These are phyloP conservation scores for Chloropsis hardwickii DNA, from an alignment of 2,113 vertebrate species.

Conservation along the genomic window DNA sequence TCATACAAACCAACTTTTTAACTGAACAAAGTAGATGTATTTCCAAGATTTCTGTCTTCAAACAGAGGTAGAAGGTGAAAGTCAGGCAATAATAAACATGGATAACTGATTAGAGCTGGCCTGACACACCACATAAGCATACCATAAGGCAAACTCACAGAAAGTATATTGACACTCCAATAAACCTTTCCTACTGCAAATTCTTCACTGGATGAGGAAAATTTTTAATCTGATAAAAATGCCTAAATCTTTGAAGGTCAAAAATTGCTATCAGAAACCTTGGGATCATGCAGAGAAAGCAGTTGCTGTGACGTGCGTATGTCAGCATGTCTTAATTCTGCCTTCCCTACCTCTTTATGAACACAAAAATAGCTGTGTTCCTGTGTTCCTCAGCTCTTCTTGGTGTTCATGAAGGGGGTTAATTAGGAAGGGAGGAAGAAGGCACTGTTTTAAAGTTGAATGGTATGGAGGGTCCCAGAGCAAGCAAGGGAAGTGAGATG, in stretches of 20 bases:
- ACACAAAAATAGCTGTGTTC: background rate
- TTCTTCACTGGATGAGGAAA: background rate
- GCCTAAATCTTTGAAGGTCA: background rate
- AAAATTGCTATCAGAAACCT: background rate
- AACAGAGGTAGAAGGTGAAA: background rate
- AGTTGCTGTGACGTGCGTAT: background rate
- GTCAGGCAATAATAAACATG: fast-evolving
- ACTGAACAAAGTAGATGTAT: background rate
- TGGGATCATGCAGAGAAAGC: background rate
- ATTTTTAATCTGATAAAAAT: background rate
- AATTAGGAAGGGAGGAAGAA: background rate
- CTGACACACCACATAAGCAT: background rate
- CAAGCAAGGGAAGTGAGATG: background rate
- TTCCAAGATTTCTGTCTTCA: background rate
- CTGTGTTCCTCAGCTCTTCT: fast-evolving
- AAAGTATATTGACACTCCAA: background rate
- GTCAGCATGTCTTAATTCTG: background rate
- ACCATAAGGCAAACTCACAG: background rate
- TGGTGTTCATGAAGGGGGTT: background rate
- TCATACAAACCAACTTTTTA: background rate
- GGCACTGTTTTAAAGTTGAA: background rate
- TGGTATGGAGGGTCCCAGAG: background rate
- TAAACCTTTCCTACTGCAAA: background rate
- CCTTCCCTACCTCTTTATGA: background rate
- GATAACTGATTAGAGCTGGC: background rate